These are phyloP conservation scores for Tinea semifulvella DNA, from an alignment of 2,888 invertebrate species.

Conservation along the genomic window DNA sequence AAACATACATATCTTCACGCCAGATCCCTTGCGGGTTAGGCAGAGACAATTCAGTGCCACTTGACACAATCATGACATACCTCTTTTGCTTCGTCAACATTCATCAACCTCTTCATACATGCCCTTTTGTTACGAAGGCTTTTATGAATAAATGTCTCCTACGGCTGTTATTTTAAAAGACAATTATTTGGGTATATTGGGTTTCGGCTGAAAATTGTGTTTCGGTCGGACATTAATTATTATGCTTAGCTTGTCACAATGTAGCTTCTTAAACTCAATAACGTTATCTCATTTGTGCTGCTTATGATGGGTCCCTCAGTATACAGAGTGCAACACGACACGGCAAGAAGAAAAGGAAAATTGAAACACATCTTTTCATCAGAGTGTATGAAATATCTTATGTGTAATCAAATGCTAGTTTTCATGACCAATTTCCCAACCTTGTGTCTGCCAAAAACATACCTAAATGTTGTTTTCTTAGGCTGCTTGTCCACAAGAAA, in stretches of 20 bases:
- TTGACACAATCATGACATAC: too few relatives aligned
- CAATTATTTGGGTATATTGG: too few relatives aligned
- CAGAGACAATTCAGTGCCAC: too few relatives aligned
- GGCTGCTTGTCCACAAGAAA: too few relatives aligned
- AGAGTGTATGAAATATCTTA: slow-evolving; percentile 70
- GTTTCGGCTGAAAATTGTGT: too few relatives aligned
- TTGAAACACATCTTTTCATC: slow-evolving; percentile 87
- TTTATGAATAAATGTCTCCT: too few relatives aligned
- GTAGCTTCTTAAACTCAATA: slow-evolving; percentile 26
- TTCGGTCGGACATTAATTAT: slow-evolving; percentile 34
- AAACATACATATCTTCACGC: too few relatives aligned
- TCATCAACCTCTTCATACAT: too few relatives aligned
- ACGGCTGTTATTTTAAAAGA: too few relatives aligned
- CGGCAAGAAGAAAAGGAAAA: slow-evolving; percentile 83
- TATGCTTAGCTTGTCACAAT: slow-evolving; percentile 44
- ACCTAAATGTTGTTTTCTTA: background rate
- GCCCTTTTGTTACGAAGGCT: too few relatives aligned
- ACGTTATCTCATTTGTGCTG: slow-evolving; percentile 68
- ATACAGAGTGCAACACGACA: slow-evolving; percentile 80
- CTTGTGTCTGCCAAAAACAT: background rate
- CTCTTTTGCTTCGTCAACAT: too few relatives aligned
- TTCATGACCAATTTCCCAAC: background rate
- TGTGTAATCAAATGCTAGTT: slow-evolving; percentile 9
- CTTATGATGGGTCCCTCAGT: slow-evolving; percentile 74
- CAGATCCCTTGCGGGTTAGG: too few relatives aligned